Evolutionary conservation across 2,113 vertebrate genomes (phyloP).

Genomic region (Pteronura brasiliensis): DNA sequence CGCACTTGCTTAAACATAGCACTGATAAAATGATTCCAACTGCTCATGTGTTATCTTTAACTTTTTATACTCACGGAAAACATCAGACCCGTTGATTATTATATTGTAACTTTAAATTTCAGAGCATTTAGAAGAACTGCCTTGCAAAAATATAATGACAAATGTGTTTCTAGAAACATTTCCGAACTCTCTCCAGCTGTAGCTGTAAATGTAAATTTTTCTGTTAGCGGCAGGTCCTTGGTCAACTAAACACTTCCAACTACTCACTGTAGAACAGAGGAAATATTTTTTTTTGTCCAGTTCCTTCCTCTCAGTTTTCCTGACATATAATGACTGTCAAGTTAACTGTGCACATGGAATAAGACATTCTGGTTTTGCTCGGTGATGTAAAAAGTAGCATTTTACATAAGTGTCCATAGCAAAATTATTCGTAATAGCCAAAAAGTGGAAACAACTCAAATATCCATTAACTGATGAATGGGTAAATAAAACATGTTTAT

Average conservation of each 20-base stretch:
- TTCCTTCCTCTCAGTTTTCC: conserved; percentile 23
- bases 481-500: background rate
- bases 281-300: background rate
- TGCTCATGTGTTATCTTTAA: background rate
- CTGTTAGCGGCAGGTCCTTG: background rate
- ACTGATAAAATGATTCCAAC: background rate
- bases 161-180: conserved; percentile 34
- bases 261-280: background rate
- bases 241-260: conserved; percentile 10
- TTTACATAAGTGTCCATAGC: background rate
- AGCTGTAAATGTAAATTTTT: background rate
- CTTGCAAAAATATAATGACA: background rate
- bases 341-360: background rate
- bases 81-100: background rate
- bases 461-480: background rate
- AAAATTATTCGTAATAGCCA: background rate
- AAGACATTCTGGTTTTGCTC: background rate
- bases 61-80: background rate
- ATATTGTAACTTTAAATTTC: conserved; percentile 6
- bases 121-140: background rate
- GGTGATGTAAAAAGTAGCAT: background rate
- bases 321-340: background rate
- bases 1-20: background rate
- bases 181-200: background rate
- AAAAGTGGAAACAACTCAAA: background rate